phyloP scores from a whole-genome alignment of 2,888 invertebrate species.

The Rambutsinella grinnellia region DNA sequence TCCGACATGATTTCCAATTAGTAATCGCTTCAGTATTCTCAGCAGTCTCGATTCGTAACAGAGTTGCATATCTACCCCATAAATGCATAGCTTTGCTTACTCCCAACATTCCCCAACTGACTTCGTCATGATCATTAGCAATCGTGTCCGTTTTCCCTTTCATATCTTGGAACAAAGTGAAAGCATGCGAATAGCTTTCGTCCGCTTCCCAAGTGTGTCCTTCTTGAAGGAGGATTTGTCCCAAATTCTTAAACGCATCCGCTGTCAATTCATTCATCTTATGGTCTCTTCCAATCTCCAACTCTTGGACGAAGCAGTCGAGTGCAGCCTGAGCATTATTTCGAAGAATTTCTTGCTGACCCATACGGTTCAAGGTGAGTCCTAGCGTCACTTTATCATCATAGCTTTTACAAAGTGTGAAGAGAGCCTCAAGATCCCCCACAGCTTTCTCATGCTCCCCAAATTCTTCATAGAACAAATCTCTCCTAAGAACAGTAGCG shows the following conservation, averaged over 20 bases:
- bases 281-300: not conserved
- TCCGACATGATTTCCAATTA: slow-evolving; percentile 11
- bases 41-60: not conserved
- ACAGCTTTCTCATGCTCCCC: slow-evolving; percentile 13
- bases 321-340: slow-evolving; percentile 1
- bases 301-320: slow-evolving; percentile 8
- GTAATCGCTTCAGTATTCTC: not conserved
- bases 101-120: slow-evolving; percentile 22
- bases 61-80: slow-evolving; percentile 11
- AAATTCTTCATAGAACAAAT: slow-evolving; percentile 19
- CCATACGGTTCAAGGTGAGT: slow-evolving; percentile 18
- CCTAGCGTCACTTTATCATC: slow-evolving; percentile 10
- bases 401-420: not conserved
- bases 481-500: slow-evolving; percentile 10
- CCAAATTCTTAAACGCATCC: slow-evolving; percentile 10
- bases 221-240: slow-evolving; percentile 12
- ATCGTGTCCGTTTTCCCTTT: slow-evolving; percentile 19
- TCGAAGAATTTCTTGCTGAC: no score
- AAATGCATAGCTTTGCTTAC: slow-evolving; percentile 12
- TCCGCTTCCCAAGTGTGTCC: slow-evolving; percentile 29
- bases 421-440: slow-evolving; percentile 25
- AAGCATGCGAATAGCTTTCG: slow-evolving; percentile 6
- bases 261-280: slow-evolving; percentile 10
- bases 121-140: slow-evolving; percentile 22
- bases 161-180: not conserved